phyloP scores from a whole-genome alignment of 2,113 vertebrate species.

The Lepidothrix coronata region DNA sequence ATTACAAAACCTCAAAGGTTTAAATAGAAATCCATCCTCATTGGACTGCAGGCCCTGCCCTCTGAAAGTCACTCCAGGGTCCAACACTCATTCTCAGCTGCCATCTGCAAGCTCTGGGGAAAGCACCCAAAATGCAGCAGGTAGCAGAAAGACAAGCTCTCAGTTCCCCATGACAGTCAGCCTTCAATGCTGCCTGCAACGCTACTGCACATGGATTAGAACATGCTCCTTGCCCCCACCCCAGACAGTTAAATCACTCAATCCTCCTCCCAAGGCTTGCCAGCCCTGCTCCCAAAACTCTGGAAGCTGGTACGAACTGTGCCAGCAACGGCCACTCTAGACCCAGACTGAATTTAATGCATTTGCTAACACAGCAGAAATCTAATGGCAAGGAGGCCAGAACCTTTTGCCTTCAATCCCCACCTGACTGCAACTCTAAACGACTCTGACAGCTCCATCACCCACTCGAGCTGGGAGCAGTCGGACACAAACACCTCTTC shows the following conservation, averaged over 20 bases:
- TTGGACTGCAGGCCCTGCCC: neutral
- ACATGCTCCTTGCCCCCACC: neutral
- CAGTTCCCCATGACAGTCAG: rapidly evolving
- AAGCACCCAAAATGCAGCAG: neutral
- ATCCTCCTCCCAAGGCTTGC: neutral
- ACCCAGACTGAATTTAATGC: neutral
- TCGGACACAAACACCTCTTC: neutral
- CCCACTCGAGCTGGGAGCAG: neutral
- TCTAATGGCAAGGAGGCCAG: neutral
- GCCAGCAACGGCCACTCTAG: neutral
- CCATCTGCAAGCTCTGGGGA: neutral
- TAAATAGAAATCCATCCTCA: neutral
- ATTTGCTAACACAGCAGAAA: neutral
- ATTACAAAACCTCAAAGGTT: neutral
- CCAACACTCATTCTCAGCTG: rapidly evolving
- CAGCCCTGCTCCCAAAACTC: neutral
- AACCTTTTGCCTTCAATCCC: neutral
- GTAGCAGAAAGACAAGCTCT: neutral
- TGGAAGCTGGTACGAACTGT: neutral
- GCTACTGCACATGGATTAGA: rapidly evolving
- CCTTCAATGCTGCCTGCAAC: neutral
- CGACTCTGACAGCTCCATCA: neutral
- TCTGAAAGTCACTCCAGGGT: neutral
- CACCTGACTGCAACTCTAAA: neutral
- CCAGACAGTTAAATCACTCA: neutral